Conservation (phyloP, 2,113 vertebrate species). For the Cavia aperea region DNA sequence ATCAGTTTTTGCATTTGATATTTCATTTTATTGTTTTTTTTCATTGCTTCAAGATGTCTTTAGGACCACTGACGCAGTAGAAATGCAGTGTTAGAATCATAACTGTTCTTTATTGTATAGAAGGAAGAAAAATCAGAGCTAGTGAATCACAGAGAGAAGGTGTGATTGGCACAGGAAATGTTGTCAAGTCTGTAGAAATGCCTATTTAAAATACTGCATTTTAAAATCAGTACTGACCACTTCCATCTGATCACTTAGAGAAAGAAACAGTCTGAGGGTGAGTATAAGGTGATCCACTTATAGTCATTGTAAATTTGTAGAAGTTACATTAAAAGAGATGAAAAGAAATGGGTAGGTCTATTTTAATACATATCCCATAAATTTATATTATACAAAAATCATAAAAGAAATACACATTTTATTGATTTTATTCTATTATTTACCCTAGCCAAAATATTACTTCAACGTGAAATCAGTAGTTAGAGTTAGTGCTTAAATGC, state of each 20-base stretch:
- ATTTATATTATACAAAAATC: neutral
- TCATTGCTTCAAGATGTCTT: neutral
- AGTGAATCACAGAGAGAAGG: neutral
- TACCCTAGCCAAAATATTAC: neutral
- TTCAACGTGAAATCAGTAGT: neutral
- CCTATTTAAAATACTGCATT: neutral
- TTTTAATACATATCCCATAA: neutral
- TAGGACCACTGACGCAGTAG: neutral
- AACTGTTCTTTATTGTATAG: neutral
- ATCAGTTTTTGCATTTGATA: neutral
- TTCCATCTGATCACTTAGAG: neutral
- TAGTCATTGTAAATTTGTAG: neutral
- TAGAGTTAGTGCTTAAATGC: neutral
- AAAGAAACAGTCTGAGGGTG: neutral
- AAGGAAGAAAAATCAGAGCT: neutral
- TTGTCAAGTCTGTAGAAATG: neutral
- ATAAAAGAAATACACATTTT: neutral
- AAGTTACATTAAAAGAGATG: neutral
- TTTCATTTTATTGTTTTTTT: neutral
- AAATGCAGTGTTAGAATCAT: conserved; percentile 3
- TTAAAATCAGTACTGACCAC: neutral
- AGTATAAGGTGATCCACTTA: neutral
- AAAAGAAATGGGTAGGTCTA: neutral
- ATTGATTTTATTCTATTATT: conserved; percentile 27
- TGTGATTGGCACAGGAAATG: neutral